These are phyloP conservation scores for Dicentrarchus labrax DNA, from an alignment of 2,113 vertebrate genomes.

Conservation along the genomic window DNA sequence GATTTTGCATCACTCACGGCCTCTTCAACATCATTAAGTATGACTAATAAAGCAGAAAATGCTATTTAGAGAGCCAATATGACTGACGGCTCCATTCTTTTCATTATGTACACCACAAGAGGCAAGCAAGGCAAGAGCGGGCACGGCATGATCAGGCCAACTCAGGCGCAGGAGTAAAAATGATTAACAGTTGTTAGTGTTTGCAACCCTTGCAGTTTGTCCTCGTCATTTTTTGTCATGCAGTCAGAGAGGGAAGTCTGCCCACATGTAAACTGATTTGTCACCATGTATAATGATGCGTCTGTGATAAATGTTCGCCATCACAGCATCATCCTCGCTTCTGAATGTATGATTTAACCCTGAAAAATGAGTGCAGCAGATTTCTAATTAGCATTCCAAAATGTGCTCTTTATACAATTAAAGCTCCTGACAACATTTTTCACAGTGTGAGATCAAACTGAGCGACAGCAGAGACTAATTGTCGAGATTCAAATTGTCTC, in stretches of 20 bases:
- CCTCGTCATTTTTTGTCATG: conserved; percentile 44
- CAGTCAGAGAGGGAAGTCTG: conserved; percentile 59
- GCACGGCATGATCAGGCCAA: conserved; percentile 56
- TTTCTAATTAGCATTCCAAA: conserved; percentile 75
- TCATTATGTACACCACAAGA: conserved; percentile 75
- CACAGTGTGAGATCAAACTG: conserved; percentile 71
- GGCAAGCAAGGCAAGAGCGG: conserved; percentile 60
- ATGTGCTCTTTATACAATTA: conserved; percentile 75
- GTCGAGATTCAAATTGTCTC: conserved; percentile 69
- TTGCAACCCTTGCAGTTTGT: conserved; percentile 70
- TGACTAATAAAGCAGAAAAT: conserved; percentile 88
- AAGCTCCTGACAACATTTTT: conserved; percentile 72
- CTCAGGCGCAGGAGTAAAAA: conserved; percentile 58
- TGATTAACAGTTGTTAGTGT: conserved; percentile 79
- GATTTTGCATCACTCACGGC: conserved; percentile 79
- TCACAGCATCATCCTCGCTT: conserved; percentile 44
- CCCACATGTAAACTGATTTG: conserved; percentile 73
- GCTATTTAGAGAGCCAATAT: conserved; percentile 85
- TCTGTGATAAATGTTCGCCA: conserved; percentile 61
- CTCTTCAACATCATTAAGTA: conserved; percentile 85
- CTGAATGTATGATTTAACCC: conserved; percentile 65
- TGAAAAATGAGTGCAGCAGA: conserved; percentile 63
- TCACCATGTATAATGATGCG: conserved; percentile 69
- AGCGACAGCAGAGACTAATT: conserved; percentile 73
- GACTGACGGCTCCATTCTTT: conserved; percentile 83